phyloP scores from a whole-genome alignment of 2,888 invertebrate genomes.

The Microplitis manilae region DNA sequence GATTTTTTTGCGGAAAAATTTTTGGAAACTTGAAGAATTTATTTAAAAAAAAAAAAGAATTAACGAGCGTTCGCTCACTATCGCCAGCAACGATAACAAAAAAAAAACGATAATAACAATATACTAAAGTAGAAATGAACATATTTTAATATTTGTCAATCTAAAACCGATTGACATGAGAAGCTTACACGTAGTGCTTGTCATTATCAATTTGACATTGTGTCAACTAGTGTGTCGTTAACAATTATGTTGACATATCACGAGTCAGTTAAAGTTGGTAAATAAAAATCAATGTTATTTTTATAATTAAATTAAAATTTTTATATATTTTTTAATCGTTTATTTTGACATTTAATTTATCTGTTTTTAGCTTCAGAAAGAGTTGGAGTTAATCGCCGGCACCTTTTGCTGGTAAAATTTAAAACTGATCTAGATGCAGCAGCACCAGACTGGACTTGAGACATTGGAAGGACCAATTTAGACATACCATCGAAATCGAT shows the following conservation, averaged over 20 bases:
- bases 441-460: slow-evolving; percentile 31
- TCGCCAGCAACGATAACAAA: not conserved
- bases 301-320: too few relatives aligned
- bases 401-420: slow-evolving; percentile 33
- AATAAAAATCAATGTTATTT: not conserved
- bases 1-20: too few relatives aligned
- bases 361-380: slow-evolving; percentile 11
- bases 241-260: not conserved
- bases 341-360: not conserved
- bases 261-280: not conserved
- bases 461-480: slow-evolving; percentile 60
- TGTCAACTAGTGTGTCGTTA: not conserved
- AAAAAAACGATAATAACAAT: not conserved
- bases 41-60: too few relatives aligned
- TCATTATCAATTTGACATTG: slow-evolving; percentile 46
- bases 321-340: not conserved
- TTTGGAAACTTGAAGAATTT: too few relatives aligned
- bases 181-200: slow-evolving; percentile 62
- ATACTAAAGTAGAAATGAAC: not conserved
- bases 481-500: slow-evolving; percentile 62
- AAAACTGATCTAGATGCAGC: slow-evolving; percentile 58
- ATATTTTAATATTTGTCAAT: slow-evolving; percentile 19
- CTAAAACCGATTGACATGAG: slow-evolving; percentile 64
- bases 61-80: too few relatives aligned
- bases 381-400: slow-evolving; percentile 15